Conservation (phyloP, 2,888 invertebrate genomes). For the Thelaira solivaga region DNA sequence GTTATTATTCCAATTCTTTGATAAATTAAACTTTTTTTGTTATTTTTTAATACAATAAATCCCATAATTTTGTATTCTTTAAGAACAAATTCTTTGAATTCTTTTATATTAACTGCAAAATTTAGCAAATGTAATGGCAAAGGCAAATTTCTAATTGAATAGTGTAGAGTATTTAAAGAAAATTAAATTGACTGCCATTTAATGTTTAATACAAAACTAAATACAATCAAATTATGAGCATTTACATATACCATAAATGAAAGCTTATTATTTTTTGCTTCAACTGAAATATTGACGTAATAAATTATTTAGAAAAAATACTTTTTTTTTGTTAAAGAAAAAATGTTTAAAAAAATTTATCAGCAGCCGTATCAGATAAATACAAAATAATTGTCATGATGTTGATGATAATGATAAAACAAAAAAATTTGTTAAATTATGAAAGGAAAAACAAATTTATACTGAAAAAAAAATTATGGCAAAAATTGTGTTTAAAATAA, state of each 20-base stretch:
- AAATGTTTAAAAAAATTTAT: neutral
- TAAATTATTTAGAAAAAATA: slow-evolving; percentile 27
- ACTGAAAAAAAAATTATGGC: slow-evolving; percentile 18
- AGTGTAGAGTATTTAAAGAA: no score
- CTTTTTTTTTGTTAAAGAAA: neutral
- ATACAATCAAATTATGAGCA: neutral
- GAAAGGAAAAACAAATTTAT: neutral
- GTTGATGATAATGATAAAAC: slow-evolving; percentile 21
- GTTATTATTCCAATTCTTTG: no score
- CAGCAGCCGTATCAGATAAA: neutral
- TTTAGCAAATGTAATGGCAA: no score
- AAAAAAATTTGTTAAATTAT: slow-evolving; percentile 21
- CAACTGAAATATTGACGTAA: slow-evolving; percentile 13
- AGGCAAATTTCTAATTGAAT: no score
- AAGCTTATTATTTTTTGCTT: slow-evolving; percentile 25
- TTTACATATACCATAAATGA: slow-evolving; percentile 20
- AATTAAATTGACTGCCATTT: no score
- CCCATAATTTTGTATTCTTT: no score
- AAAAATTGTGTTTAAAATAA: neutral
- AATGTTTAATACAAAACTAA: no score
- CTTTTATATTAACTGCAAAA: no score
- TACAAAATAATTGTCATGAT: slow-evolving; percentile 40
- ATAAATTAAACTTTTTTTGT: no score
- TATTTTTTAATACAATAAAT: no score
- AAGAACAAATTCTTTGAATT: no score